Evolutionary conservation across 92 coral and sea anemone genomes (phyloP), one percentile per base, ranked within the genome.

Genomic region (Hydrozoanthus gracilis): DNA sequence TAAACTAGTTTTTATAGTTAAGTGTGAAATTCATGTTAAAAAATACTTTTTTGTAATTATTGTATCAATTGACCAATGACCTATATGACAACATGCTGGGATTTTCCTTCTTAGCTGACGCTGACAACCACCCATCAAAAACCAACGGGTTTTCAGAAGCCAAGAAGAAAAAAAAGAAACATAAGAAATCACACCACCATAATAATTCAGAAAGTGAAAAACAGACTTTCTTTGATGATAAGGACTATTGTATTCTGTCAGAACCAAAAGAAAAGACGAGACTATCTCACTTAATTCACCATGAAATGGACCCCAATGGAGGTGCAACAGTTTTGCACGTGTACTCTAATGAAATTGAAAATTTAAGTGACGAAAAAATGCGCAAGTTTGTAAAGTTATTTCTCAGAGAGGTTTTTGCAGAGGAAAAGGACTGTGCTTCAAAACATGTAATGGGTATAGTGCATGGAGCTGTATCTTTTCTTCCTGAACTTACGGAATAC

Each of bases 391-490:
- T 97, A 50, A 91, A 95, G 86, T 88, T 95, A 58, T 97, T 96
- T 79, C 96, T 97, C 82, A 90, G 95, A 49, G 93, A 93, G 84
- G 95, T 94, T 73, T 97, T 95, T 83, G 91, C 91, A 82, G 99
- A 97, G 80, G 92, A 86, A 61, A 90, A 79, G 17, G 90, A 89
- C 16, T 96, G 99, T 3, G 83, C 72, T 13, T 75, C 99, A 4
- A 92, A 83, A 64, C 93, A 97, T 86, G 99, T 97, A 2, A 95
- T 97, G 99, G 97, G 99, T 39, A 89, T 97, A 35, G 94, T 97
- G 15, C 99, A 97, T 80, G 92, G 93, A 60, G 99, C 98, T 15
- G 99, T 92, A 6, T 84, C 92, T 3, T 94, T 92, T 78, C 83
- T 97, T 11, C 99, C 99, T 45, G 99, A 97, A 92, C 92, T 97